Percentiles rank a stretch among this genome's conserved stretches.
These are phyloP conservation scores for Syngnathus scovelli DNA, from an alignment of 2,113 vertebrate genomes.

Conservation along the genomic window DNA sequence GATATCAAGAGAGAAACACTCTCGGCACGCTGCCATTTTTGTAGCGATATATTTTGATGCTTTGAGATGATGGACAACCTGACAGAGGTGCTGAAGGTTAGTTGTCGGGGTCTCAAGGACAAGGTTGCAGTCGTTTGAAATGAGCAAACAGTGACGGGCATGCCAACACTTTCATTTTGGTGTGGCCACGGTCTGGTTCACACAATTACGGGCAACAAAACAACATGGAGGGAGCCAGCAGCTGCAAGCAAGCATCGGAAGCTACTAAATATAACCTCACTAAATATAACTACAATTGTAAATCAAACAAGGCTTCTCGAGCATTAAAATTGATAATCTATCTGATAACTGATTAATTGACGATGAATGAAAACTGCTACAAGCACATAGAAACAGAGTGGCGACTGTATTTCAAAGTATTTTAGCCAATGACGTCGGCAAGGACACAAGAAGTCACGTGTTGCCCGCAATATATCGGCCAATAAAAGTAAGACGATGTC, in stretches of 20 bases:
- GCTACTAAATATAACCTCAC: not conserved
- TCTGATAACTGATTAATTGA: too few relatives aligned
- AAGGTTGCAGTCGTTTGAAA: slow-evolving; percentile 27
- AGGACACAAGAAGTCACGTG: slow-evolving; percentile 39
- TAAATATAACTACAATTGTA: not conserved
- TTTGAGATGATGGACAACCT: slow-evolving; percentile 20
- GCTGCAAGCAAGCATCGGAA: not conserved
- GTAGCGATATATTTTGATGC: not conserved
- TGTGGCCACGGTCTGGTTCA: slow-evolving; percentile 13
- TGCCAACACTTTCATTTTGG: slow-evolving; percentile 5
- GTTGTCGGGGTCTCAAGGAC: slow-evolving; percentile 45
- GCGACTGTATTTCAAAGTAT: too few relatives aligned
- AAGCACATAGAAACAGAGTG: not conserved
- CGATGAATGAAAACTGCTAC: not conserved
- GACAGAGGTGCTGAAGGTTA: slow-evolving; percentile 14
- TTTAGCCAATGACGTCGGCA: slow-evolving; percentile 49
- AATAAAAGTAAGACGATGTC: not conserved
- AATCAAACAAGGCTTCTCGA: too few relatives aligned
- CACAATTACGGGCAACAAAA: slow-evolving; percentile 2
- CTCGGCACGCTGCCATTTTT: not conserved
- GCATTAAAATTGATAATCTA: too few relatives aligned
- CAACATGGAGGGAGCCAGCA: not conserved
- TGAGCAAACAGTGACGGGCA: slow-evolving; percentile 6
- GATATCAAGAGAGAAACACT: slow-evolving; percentile 50
- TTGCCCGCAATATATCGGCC: not conserved